Evolutionary conservation across 2,113 vertebrate species (phyloP).

Genomic region (Plectropomus leopardus): DNA sequence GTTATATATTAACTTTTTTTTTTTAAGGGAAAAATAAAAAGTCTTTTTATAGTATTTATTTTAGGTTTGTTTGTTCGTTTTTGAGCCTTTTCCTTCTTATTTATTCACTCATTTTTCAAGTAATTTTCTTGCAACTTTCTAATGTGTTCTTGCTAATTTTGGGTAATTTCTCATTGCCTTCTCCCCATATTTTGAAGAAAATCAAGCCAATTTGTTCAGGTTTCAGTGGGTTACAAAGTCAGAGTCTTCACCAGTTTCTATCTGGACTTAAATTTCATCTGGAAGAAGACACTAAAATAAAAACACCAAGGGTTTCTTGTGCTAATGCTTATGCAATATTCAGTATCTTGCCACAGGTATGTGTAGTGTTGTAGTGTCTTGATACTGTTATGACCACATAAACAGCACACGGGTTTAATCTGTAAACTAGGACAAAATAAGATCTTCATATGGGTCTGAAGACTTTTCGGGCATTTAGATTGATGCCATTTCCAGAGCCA

Average conservation of each 20-base stretch:
- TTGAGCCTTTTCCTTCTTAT: too few relatives aligned
- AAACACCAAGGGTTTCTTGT: background rate
- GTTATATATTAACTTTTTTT: too few relatives aligned
- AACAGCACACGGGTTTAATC: background rate
- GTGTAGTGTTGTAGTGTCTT: background rate
- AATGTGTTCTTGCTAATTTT: too few relatives aligned
- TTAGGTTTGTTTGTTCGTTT: too few relatives aligned
- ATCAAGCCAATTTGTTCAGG: too few relatives aligned
- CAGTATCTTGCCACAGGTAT: background rate
- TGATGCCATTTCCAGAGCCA: constrained; percentile 12
- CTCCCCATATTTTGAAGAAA: too few relatives aligned
- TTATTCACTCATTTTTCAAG: too few relatives aligned
- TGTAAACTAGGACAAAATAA: background rate
- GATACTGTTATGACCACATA: background rate
- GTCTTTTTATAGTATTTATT: too few relatives aligned
- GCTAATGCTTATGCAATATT: background rate
- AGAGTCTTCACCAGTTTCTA: background rate
- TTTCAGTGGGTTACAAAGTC: too few relatives aligned
- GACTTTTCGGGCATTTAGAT: background rate
- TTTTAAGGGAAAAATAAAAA: too few relatives aligned
- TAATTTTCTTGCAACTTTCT: too few relatives aligned
- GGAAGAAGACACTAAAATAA: constrained; percentile 13
- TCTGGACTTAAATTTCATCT: background rate
- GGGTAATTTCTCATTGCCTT: too few relatives aligned
- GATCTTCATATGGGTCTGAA: background rate